Evolutionary conservation across 2,113 vertebrate species (phyloP).

Genomic region (Melanostigma gelatinosum): DNA sequence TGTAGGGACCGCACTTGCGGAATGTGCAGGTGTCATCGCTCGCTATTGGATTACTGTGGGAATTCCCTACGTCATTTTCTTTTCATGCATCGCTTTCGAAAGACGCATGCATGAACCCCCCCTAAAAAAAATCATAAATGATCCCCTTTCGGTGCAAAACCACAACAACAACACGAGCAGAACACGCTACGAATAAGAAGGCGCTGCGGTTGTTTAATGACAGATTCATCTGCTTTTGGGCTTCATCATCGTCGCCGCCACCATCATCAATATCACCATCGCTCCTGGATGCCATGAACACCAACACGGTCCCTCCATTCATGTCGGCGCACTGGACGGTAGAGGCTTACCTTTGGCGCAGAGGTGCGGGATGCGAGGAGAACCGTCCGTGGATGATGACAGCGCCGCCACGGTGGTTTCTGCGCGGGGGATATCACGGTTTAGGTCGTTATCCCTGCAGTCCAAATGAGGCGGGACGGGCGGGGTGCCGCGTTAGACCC

Average conservation of each 20-base stretch:
- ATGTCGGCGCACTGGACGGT: constrained; percentile 7
- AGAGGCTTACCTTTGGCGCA: constrained; percentile 79
- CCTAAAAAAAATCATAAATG: neutral
- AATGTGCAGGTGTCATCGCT: constrained; percentile 70
- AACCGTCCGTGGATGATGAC: constrained; percentile 15
- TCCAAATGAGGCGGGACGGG: constrained; percentile 72
- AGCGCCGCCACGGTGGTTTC: constrained; percentile 17
- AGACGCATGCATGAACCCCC: constrained; percentile 28
- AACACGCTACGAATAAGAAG: neutral
- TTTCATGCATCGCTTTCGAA: constrained; percentile 40
- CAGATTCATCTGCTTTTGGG: constrained; percentile 20
- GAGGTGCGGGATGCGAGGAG: constrained; percentile 52
- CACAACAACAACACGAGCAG: neutral
- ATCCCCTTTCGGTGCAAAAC: neutral
- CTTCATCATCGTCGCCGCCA: constrained; percentile 28
- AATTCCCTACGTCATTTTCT: constrained; percentile 81
- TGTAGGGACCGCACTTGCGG: constrained; percentile 50
- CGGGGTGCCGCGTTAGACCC: constrained; percentile 68
- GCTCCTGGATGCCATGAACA: constrained; percentile 31
- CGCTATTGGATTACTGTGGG: constrained; percentile 78
- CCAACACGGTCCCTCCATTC: constrained; percentile 11
- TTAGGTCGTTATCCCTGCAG: constrained; percentile 69
- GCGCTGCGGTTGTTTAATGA: constrained; percentile 52
- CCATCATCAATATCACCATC: constrained; percentile 13
- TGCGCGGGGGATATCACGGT: constrained; percentile 43